Evolutionary conservation across 2,888 invertebrate genomes (phyloP).

Genomic region (Hypena proboscidalis): DNA sequence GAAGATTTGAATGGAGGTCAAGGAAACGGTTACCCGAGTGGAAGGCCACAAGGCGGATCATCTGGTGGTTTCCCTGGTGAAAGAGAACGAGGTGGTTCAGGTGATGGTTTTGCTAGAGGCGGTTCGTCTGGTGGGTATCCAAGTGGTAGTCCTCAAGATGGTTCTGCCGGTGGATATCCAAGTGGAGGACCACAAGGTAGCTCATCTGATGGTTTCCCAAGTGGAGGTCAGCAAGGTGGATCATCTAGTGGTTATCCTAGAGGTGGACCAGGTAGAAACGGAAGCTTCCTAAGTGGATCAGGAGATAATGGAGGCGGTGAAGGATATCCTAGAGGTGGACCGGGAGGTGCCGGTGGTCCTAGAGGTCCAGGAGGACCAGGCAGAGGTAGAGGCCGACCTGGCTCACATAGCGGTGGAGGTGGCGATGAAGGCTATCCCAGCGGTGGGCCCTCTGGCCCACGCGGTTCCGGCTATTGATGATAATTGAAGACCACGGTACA

Average conservation of each 20-base stretch:
- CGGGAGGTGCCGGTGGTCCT: constrained; percentile 43
- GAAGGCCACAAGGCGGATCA: constrained; percentile 4
- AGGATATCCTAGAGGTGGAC: constrained; percentile 50
- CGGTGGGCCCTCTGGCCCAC: constrained; percentile 70
- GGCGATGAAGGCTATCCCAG: constrained; percentile 70
- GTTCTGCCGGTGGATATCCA: constrained; percentile 28
- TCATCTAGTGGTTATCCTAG: constrained; percentile 35
- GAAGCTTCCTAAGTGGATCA: constrained; percentile 27
- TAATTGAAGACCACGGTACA: constrained; percentile 12
- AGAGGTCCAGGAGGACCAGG: constrained; percentile 40
- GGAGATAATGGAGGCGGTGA: constrained; percentile 19
- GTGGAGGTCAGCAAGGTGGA: constrained; percentile 13
- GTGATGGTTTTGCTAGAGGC: constrained; percentile 20
- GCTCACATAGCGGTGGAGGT: constrained; percentile 34
- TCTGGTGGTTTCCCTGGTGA: constrained; percentile 13
- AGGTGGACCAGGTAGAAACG: constrained; percentile 29
- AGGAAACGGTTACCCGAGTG: constrained; percentile 30
- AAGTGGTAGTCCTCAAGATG: constrained; percentile 44
- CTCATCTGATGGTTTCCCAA: constrained; percentile 22
- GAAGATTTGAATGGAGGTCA: constrained; percentile 31
- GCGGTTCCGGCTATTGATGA: constrained; percentile 74
- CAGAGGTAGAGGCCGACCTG: constrained; percentile 44
- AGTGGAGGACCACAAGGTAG: constrained; percentile 35
- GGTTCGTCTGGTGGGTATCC: constrained; percentile 46
- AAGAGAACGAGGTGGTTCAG: not conserved